Base-by-base conservation (phyloP, 2,888 invertebrate species). In the Polietes domitor region DNA sequence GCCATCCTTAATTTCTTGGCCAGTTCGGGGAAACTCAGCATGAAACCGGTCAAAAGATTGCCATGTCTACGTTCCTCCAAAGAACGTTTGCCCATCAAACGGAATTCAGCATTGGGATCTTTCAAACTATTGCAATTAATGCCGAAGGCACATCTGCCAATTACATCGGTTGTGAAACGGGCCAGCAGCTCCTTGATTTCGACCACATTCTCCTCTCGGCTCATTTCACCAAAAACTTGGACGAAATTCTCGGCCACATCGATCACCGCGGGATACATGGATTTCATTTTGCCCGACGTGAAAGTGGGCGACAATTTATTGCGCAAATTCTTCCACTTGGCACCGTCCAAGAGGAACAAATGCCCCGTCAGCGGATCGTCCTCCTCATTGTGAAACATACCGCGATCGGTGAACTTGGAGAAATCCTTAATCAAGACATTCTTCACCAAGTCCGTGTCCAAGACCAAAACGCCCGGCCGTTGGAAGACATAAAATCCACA, bases 81-180 rank as follows among this genome's bases (percentile, higher is more conserved):
- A 0, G 93, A 15, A 0, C 47, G 28, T 0, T 80, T 77, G 0
- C 90, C 89, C 88, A 89, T 89, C 0, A 85, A 63, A 0, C 90
- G 89, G 82, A 93, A 93, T 77, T 91, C 89, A 0, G 91, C 89
- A 41, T 92, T 87, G 0, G 92, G 90, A 85, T 92, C 88, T 58
- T 88, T 89, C 10, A 93, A 88, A 53, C 92, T 91, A 79, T 92
- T 92, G 85, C 92, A 91, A n/a, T 93, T 91, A 10, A 93, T 89
- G 9, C 93, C 93, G 86, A 93, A 93, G 2, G 92, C 93, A 83
- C 92, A 92, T 1, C 89, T 89, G 1, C 93, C 93, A 53, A 93
- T 93, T 0, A 93, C 92, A 86, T 94, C 93, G 2, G 93, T 93
- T 0, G 93, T 93, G 82, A 91, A 93, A 28, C 92, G 89, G 0